Conservation (phyloP, 1,140 invertebrate species). For the Orussus abietinus region DNA sequence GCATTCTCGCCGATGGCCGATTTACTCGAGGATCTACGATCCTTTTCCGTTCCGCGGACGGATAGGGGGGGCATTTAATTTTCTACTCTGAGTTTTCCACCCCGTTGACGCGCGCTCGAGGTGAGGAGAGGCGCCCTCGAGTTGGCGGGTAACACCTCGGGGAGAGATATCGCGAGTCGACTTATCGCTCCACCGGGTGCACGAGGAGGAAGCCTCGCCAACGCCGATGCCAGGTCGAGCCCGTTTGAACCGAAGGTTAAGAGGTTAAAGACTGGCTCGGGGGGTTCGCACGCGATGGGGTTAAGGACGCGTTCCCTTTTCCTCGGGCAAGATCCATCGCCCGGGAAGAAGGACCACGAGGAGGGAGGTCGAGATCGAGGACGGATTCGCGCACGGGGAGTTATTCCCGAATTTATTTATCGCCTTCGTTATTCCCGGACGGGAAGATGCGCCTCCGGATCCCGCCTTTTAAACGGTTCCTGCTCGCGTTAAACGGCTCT, state of each 20-base stretch:
- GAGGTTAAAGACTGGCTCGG: conserved; percentile 15
- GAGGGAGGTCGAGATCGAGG: too few relatives aligned
- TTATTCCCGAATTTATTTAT: conserved; percentile 2
- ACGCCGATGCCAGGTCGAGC: conserved; percentile 18
- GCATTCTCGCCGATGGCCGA: conserved; percentile 2
- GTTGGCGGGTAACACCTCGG: conserved; percentile 9
- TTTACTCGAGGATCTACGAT: conserved; percentile 12
- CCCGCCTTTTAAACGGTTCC: background rate
- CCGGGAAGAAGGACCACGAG: too few relatives aligned
- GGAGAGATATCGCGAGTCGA: conserved; percentile 8
- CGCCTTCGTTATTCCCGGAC: background rate
- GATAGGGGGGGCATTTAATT: background rate
- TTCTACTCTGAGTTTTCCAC: background rate
- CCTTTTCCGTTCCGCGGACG: background rate
- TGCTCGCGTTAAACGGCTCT: too few relatives aligned
- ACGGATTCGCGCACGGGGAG: conserved; percentile 1
- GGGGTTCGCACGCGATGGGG: conserved; percentile 22
- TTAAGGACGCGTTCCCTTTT: conserved; percentile 20
- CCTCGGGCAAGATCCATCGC: too few relatives aligned
- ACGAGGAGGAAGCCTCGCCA: conserved; percentile 20
- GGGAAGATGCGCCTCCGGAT: too few relatives aligned
- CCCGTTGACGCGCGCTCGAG: too few relatives aligned
- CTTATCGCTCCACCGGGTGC: conserved; percentile 5
- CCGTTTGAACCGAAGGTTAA: conserved; percentile 23
- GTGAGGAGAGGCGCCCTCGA: conserved; percentile 4